phyloP scores from a whole-genome alignment of 2,113 vertebrate species.

The Peucedramus taeniatus region DNA sequence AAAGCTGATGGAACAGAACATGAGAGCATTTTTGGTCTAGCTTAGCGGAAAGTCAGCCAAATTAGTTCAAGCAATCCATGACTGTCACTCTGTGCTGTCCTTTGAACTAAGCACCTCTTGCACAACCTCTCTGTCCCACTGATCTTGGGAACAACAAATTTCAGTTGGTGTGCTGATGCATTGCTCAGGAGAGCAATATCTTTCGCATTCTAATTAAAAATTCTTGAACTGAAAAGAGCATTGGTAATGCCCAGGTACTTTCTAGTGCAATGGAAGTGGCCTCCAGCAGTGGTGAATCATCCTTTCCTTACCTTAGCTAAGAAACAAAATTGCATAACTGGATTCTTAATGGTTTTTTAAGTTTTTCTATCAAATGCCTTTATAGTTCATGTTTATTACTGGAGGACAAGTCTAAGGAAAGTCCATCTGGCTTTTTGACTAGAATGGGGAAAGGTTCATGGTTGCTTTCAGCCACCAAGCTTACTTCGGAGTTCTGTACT shows the following conservation, averaged over 20 bases:
- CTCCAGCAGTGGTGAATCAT: background rate
- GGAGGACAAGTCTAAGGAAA: background rate
- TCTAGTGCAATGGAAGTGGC: background rate
- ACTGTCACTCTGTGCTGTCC: background rate
- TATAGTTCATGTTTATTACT: background rate
- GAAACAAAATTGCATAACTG: background rate
- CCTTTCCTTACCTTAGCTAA: background rate
- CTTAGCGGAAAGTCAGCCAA: background rate
- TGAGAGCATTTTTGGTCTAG: background rate
- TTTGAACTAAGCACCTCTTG: background rate
- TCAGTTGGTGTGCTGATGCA: background rate
- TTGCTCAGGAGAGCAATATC: background rate
- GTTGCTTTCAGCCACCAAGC: background rate
- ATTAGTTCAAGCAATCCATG: background rate
- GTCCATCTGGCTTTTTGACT: background rate
- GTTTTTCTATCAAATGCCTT: background rate
- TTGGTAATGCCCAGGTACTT: background rate
- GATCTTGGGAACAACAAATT: background rate
- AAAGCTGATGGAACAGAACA: background rate
- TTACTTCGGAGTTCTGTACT: background rate
- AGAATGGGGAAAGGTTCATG: background rate
- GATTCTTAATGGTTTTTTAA: background rate
- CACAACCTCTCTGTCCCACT: background rate
- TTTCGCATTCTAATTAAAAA: background rate
- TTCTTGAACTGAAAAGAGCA: background rate